Conservation (phyloP, 2,888 invertebrate species). For the Heliconius ismenius region DNA sequence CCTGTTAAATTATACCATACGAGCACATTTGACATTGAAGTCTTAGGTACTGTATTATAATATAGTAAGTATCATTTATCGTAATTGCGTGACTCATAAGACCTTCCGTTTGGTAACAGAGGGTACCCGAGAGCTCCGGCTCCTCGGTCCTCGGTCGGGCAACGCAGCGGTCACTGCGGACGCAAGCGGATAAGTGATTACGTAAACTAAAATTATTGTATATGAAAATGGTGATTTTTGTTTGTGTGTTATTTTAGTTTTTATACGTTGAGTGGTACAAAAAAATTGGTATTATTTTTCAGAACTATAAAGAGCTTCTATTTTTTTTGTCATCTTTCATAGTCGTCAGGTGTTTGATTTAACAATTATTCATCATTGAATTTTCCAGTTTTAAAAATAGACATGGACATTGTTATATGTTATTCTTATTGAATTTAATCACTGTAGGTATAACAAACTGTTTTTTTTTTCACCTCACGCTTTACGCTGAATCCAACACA, state of each 20-base stretch:
- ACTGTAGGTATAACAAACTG: too few species aligned
- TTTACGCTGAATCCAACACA: not conserved
- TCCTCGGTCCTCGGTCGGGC: not conserved
- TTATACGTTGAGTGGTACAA: too few species aligned
- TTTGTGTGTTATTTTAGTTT: not conserved
- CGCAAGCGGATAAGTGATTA: not conserved
- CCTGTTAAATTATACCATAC: not conserved
- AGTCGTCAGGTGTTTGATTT: too few species aligned
- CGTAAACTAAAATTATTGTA: not conserved
- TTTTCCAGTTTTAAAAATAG: too few species aligned
- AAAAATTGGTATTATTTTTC: too few species aligned
- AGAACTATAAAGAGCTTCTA: too few species aligned
- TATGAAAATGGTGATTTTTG: not conserved
- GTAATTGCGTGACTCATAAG: constrained; percentile 15
- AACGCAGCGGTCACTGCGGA: constrained; percentile 12
- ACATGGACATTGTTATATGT: too few species aligned
- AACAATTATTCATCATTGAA: too few species aligned
- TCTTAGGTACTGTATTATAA: not conserved
- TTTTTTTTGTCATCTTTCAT: too few species aligned
- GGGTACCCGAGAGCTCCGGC: not conserved
- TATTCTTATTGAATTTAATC: too few species aligned
- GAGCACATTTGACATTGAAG: constrained; percentile 9
- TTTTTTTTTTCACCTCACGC: not conserved
- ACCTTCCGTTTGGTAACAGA: constrained; percentile 12
- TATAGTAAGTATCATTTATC: constrained; percentile 11